Evolutionary conservation across 2,113 vertebrate genomes (phyloP), one percentile per base, ranked within the genome.

Genomic region (Elephantulus edwardii): DNA sequence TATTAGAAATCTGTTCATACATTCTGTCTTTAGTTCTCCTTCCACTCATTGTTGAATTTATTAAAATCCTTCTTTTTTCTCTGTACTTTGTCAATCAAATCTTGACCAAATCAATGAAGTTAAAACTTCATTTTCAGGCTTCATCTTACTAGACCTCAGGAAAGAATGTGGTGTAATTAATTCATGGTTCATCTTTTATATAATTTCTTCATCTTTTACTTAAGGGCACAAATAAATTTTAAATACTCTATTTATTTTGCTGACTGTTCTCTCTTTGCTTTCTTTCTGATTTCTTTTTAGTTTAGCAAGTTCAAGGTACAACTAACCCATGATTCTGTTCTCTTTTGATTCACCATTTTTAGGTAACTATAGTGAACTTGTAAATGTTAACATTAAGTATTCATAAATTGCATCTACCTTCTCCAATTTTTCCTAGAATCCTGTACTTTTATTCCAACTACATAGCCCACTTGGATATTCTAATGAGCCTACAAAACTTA

Each of bases 61-160:
- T 24, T 8, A 28, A 19, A 16, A 14, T 22, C 17, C 16, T 44
- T 5, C 12, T 24, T 64, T 42, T 22, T 87, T n/a, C n/a, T n/a
- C n/a, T n/a, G n/a, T n/a, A n/a, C n/a, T n/a, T n/a, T n/a, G n/a
- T n/a, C n/a, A n/a, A n/a, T n/a, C n/a, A n/a, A n/a, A n/a, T n/a
- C n/a, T n/a, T n/a, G n/a, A 58, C 2, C 58, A 0, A 1, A 8
- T 28, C 8, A 35, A 9, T 3, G 35, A 19, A 38, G 33, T 42
- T 30, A 5, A 0, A 1, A 26, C 13, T 3, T 3, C 13, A 9
- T 44, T 33, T 38, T 71, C 28, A 30, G 28, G 13, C 16, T 13
- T 79, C 19, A 10, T 48, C 44, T 70, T 20, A 20, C 19, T 9
- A 2, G 66, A 71, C 10, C 28, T 11, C 6, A 1, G 4, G 0